Evolutionary conservation across 2,888 invertebrate species (phyloP), one percentile per base, ranked within the genome.

Genomic region (Orgyia antiqua): DNA sequence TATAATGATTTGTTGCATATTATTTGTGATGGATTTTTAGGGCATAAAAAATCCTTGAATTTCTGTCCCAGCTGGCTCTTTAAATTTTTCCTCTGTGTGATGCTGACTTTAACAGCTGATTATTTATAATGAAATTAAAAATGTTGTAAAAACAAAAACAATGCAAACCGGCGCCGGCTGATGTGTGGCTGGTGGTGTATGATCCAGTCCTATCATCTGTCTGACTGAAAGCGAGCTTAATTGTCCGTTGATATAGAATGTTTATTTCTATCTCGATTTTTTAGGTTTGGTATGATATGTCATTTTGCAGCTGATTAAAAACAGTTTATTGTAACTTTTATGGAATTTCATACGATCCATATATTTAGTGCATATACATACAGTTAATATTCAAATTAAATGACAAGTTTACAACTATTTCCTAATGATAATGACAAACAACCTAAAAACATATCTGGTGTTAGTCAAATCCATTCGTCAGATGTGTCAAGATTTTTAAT

Each of bases 401-500:
- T n/a, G n/a, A n/a, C n/a, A n/a, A n/a, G n/a, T n/a, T n/a, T n/a
- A n/a, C n/a, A n/a, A n/a, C n/a, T n/a, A n/a, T n/a, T n/a, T n/a
- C n/a, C n/a, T n/a, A n/a, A n/a, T n/a, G n/a, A n/a, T 24, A 3
- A 27, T 10, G 23, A 23, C 25, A 24, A 37, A 35, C 19, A 35
- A 4, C 17, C 23, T 26, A 18, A 42, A 27, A 32, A 27, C 20
- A 36, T 36, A 29, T 45, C 33, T 28, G 28, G 18, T 36, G 10
- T 21, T 24, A 28, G 26, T 26, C 31, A 26, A 18, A 31, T 32
- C 27, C 28, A 36, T 49, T 33, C 46, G 42, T 45, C 29, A 45
- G 27, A 36, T 35, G 39, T 54, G 47, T 42, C 31, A 45, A 48
- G 49, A 50, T 29, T 36, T 24, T 36, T 24, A 12, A 40, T 34